Evolutionary conservation across 2,888 invertebrate species (phyloP), one percentile per base, ranked within the genome.

Genomic region (Drosophila monieri): DNA sequence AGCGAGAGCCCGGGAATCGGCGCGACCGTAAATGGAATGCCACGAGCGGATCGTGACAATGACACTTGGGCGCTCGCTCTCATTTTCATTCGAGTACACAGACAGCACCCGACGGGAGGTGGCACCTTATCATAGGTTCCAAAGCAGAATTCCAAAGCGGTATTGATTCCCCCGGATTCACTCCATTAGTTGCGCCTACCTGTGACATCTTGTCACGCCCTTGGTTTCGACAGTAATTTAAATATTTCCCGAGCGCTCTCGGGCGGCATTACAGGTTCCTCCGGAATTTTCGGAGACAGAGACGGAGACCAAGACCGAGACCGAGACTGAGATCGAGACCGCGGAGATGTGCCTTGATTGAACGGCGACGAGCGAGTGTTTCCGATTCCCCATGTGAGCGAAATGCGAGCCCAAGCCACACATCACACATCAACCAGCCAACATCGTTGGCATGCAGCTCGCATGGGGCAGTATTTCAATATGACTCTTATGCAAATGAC

Each of bases 381-480:
- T 74, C 43, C 15, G 43, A 59, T 65, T 47, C 51, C 39, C 10
- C 35, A 25, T n/a, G 12, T 10, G 39, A 51, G 51, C 39, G 23
- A 30, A 23, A 44, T 49, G 44, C 48, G 39, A 44, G 52, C 25
- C 18, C 58, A 30, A 44, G 39, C 58, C 47, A 27, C 14, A 49
- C 64, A 68, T 62, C 55, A 71, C 14, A 49, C 64, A 68, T 62
- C 56, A 71, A n/a, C n/a, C n/a, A n/a, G n/a, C n/a, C n/a, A n/a
- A 78, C 69, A 71, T 74, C 77, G 62, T 83, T 85, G 71, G 80
- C 76, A 85, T 85, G 85, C 81, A 72, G 65, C 57, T 67, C 74
- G 77, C 84, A 80, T 81, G 56, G 76, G 67, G 46, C 65, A 49
- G 72, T 55, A 68, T 85, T 81, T 78, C 57, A 74, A 77, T 74